These are phyloP conservation scores for Ennomos fuscantarius DNA, from an alignment of 2,888 invertebrate species.

Conservation along the genomic window DNA sequence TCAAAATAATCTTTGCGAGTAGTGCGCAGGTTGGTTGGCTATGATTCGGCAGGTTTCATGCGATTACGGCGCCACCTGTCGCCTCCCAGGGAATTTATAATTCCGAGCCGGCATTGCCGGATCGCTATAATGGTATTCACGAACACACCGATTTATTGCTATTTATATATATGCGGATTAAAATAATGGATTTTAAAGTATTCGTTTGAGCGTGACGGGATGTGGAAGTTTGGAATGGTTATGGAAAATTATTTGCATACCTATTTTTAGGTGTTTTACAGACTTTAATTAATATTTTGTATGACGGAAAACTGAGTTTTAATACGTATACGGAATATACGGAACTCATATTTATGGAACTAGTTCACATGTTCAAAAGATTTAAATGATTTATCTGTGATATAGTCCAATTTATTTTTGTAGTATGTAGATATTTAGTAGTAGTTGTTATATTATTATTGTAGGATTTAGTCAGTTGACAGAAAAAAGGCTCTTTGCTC, in stretches of 20 bases:
- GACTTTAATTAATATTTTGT: too few relatives aligned
- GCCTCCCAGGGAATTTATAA: constrained; percentile 81
- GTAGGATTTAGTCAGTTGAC: too few relatives aligned
- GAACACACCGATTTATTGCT: constrained; percentile 73
- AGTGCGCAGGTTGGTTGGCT: constrained; percentile 59
- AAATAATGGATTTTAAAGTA: constrained; percentile 40
- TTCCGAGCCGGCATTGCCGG: constrained; percentile 65
- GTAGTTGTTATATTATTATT: too few relatives aligned
- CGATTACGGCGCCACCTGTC: constrained; percentile 80
- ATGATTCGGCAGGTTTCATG: constrained; percentile 73
- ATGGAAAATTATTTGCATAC: background rate
- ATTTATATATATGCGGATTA: constrained; percentile 41
- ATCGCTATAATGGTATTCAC: constrained; percentile 79
- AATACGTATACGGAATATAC: too few relatives aligned
- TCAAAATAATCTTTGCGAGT: constrained; percentile 50
- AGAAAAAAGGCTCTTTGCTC: too few relatives aligned
- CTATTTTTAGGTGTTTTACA: too few relatives aligned
- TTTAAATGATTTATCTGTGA: too few relatives aligned
- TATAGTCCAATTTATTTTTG: too few relatives aligned
- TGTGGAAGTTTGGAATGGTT: constrained; percentile 1
- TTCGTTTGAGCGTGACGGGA: constrained; percentile 30
- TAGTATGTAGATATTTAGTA: too few relatives aligned
- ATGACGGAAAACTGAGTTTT: too few relatives aligned
- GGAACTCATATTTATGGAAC: too few relatives aligned
- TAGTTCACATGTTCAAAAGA: too few relatives aligned